Conservation (phyloP, 2,113 vertebrate species). For the Pantherophis guttatus region DNA sequence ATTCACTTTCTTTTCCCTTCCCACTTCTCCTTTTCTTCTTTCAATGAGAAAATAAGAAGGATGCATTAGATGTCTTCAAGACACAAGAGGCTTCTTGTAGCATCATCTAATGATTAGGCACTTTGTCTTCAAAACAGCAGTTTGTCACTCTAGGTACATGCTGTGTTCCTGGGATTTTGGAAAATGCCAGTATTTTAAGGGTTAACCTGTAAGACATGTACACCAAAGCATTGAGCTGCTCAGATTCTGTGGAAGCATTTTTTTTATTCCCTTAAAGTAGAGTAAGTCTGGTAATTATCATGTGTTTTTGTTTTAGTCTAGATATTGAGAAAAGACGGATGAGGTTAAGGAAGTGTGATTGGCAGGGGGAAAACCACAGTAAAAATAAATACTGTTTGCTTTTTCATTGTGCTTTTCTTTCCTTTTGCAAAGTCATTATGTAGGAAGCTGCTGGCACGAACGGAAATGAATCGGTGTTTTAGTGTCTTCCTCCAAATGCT, state of each 20-base stretch:
- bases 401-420: slow-evolving; percentile 33
- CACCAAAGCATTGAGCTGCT: slow-evolving; percentile 19
- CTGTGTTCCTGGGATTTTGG: slow-evolving; percentile 9
- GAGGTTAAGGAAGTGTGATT: slow-evolving; percentile 40
- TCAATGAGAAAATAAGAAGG: background rate
- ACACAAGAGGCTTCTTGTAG: background rate
- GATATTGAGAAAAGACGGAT: slow-evolving; percentile 30
- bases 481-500: slow-evolving; percentile 5
- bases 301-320: slow-evolving; percentile 45
- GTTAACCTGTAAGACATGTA: slow-evolving; percentile 33
- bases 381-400: slow-evolving; percentile 47
- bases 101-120: background rate
- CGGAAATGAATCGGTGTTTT: slow-evolving; percentile 44
- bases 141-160: background rate
- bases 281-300: slow-evolving; percentile 36
- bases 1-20: background rate
- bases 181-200: slow-evolving; percentile 9
- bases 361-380: slow-evolving; percentile 32
- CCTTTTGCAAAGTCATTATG: slow-evolving; percentile 39
- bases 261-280: slow-evolving; percentile 22
- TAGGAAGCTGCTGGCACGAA: slow-evolving; percentile 22
- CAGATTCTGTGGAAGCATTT: slow-evolving; percentile 5
- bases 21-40: background rate
- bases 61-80: background rate
- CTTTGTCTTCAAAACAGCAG: too few relatives aligned